phyloP scores from a whole-genome alignment of 1,140 invertebrate genomes.

The Acromyrmex charruanus region DNA sequence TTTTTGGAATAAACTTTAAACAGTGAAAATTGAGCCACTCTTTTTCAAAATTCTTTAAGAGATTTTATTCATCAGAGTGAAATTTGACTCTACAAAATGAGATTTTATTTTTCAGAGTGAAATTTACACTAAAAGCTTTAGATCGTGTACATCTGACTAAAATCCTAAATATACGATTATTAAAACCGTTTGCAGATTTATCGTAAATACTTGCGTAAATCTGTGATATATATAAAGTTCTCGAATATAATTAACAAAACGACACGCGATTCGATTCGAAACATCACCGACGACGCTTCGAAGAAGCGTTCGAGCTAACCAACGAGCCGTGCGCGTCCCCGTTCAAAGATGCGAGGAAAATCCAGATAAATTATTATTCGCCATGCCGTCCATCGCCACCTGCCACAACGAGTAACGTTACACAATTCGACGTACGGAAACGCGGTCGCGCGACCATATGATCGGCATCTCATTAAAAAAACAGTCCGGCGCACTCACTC shows the following conservation, averaged over 20 bases:
- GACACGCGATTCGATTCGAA: not conserved
- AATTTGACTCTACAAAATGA: too few species aligned
- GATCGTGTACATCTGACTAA: not conserved
- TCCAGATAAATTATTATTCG: slow-evolving; percentile 21
- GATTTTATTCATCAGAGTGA: too few species aligned
- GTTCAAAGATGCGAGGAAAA: not conserved
- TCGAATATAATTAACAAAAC: not conserved
- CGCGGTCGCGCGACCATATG: slow-evolving; percentile 77
- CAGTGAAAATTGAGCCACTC: too few species aligned
- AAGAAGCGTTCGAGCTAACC: not conserved
- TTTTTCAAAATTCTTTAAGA: too few species aligned
- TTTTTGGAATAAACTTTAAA: too few species aligned
- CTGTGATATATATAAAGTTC: too few species aligned
- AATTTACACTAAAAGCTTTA: too few species aligned
- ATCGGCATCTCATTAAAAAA: slow-evolving; percentile 79
- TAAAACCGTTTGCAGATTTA: not conserved
- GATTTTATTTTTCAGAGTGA: too few species aligned
- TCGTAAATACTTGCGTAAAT: not conserved
- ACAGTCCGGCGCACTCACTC: slow-evolving; percentile 70
- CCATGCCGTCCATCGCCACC: slow-evolving; percentile 27
- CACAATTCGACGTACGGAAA: slow-evolving; percentile 10
- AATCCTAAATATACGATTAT: not conserved
- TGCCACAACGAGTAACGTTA: slow-evolving; percentile 24
- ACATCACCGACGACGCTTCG: not conserved
- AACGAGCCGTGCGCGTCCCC: not conserved